A percentile compares a stretch with the other conserved stretches of the same genome.
phyloP scores from a whole-genome alignment of 2,888 invertebrate genomes.

The Caenorhabditis japonica region DNA sequence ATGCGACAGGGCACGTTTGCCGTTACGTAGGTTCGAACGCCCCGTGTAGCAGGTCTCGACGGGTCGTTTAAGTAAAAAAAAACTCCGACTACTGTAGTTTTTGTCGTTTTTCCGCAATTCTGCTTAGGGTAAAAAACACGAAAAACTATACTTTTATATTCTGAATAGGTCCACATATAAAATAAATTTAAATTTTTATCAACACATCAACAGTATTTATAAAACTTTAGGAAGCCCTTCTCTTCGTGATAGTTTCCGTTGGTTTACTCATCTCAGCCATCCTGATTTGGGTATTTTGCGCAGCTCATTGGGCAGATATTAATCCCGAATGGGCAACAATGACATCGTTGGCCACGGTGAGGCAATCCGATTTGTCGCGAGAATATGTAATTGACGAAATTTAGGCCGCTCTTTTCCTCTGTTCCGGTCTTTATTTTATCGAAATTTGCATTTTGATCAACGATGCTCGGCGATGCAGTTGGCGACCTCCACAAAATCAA shows the following conservation, averaged over 20 bases:
- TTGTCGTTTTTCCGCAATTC: too few relatives aligned
- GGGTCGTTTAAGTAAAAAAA: too few relatives aligned
- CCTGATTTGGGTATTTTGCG: constrained; percentile 65
- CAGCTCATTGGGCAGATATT: constrained; percentile 65
- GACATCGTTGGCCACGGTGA: constrained; percentile 66
- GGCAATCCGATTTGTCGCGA: too few relatives aligned
- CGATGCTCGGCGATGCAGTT: constrained; percentile 57
- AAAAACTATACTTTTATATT: too few relatives aligned
- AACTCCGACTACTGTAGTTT: too few relatives aligned
- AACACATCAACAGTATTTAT: too few relatives aligned
- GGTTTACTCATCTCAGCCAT: constrained; percentile 62
- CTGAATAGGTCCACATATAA: too few relatives aligned
- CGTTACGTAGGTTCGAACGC: too few relatives aligned
- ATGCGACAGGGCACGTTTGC: too few relatives aligned
- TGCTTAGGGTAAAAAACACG: too few relatives aligned
- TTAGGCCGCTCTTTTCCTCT: constrained; percentile 59
- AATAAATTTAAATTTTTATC: too few relatives aligned
- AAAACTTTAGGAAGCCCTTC: constrained; percentile 56
- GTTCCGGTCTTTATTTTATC: constrained; percentile 47
- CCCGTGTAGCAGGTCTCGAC: too few relatives aligned
- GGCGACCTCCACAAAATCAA: constrained; percentile 45
- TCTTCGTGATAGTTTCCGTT: constrained; percentile 57
- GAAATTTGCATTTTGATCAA: constrained; percentile 56
- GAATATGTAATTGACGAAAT: constrained; percentile 6
- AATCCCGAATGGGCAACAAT: constrained; percentile 70